A percentile compares a stretch with the other conserved stretches of the same genome.
These are phyloP conservation scores for Rhinopomastus cyanomelas DNA, from an alignment of 2,113 vertebrate genomes.

Conservation along the genomic window DNA sequence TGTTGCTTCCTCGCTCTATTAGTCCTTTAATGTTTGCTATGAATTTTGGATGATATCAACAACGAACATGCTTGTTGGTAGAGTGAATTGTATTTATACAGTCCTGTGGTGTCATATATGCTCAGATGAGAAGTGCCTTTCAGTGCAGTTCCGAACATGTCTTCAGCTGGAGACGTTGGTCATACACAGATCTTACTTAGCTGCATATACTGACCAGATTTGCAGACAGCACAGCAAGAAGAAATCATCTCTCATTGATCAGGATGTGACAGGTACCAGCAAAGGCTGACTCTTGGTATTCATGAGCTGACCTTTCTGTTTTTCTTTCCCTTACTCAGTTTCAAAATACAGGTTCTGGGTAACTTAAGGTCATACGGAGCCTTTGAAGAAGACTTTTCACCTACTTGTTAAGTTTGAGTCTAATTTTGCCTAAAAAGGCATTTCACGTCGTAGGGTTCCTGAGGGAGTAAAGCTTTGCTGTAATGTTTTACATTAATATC, in stretches of 20 bases:
- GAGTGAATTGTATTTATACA: neutral
- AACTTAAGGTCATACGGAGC: neutral
- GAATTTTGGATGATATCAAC: neutral
- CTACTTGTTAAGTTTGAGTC: neutral
- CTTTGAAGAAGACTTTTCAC: constrained; percentile 1
- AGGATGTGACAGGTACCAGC: too few relatives aligned
- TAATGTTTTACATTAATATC: neutral
- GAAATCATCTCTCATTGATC: neutral
- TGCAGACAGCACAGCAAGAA: neutral
- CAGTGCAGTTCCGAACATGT: neutral
- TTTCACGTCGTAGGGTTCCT: neutral
- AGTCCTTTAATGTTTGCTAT: neutral
- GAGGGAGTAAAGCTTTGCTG: neutral
- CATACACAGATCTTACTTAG: neutral
- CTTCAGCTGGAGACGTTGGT: neutral
- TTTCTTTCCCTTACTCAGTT: neutral
- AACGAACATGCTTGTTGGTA: neutral
- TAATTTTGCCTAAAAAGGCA: constrained; percentile 1
- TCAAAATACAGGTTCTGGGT: neutral
- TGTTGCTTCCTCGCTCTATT: neutral
- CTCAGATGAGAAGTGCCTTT: neutral
- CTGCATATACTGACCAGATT: neutral
- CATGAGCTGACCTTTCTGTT: neutral
- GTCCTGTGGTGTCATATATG: neutral
- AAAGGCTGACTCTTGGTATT: neutral